Evolutionary conservation across 2,113 vertebrate species (phyloP), one percentile per base, ranked within the genome.

Genomic region (Numenius arquata): DNA sequence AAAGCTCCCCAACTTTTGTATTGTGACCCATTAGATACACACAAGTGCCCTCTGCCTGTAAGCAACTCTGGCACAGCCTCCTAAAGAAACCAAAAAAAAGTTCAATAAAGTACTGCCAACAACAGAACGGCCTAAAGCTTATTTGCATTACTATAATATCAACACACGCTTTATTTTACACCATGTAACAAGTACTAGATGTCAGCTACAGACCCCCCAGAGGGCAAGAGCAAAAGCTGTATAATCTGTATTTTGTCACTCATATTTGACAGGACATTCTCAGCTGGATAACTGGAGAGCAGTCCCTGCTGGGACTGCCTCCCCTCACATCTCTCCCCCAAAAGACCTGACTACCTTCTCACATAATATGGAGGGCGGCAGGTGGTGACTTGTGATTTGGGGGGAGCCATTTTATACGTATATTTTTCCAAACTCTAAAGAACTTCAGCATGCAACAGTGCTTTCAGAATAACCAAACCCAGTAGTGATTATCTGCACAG

Each of bases 31-130:
- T 23, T 47, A 92, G 43, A 82, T 75, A 95, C 41, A 43, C 93
- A 91, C 65, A 97, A 89, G 87, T 96, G 94, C 87, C 87, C 95
- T 89, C 91, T 96, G 90, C 80, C 95, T 96, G 93, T 40, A 77
- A 89, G 91, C 52, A 85, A 27, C 56, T 72, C 84, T 88, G 81
- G 66, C 81, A 91, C 66, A 91, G 74, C 48, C 58, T 85, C 58
- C 66, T 30, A 12, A 67, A 89, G 74, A 71, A 40, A 73, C 12
- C 23, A 61, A 41, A 67, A 75, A 74, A 43, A 65, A 85, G 74
- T 82, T 91, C 21, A 91, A 55, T 72, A 43, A 71, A 71, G 80
- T 25, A 67, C 56, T 72, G 73, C 73, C 76, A 75, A 12, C 30
- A 68, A 63, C 70, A 79, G 56, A 87, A 34, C 30, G 80, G 86